Percentiles rank a stretch among this genome's conserved stretches.
phyloP scores from a whole-genome alignment of 2,797 vertebrate species.

The Acrossocheilus wenchowensis region DNA sequence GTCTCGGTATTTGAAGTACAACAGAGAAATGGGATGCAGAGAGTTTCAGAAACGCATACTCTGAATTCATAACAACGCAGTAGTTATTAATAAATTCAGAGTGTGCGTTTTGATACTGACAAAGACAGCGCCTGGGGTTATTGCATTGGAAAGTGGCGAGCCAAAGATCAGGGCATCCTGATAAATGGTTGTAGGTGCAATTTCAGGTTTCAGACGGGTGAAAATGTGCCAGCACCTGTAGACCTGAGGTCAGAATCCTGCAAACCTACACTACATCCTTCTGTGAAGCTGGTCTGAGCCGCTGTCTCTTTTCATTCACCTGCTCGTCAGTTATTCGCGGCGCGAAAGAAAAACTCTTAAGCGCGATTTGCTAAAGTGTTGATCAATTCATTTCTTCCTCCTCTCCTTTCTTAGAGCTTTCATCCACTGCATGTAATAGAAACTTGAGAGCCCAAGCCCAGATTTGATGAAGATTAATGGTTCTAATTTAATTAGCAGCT shows the following conservation, averaged over 20 bases:
- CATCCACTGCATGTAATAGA: slow-evolving; percentile 31
- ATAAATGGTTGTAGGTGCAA: neutral
- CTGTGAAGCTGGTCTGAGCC: neutral
- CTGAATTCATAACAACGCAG: slow-evolving; percentile 31
- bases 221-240: slow-evolving; percentile 1
- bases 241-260: neutral
- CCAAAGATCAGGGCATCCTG: neutral
- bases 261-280: neutral
- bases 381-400: slow-evolving; percentile 26
- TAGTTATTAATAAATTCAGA: slow-evolving; percentile 26
- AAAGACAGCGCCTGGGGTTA: neutral
- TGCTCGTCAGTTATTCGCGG: neutral
- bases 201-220: neutral
- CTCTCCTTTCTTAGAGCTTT: slow-evolving; percentile 26
- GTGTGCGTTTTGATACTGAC: neutral
- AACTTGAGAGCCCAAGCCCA: slow-evolving; percentile 38
- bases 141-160: neutral
- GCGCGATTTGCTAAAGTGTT: neutral
- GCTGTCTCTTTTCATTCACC: slow-evolving; percentile 18
- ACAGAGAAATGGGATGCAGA: slow-evolving; percentile 29
- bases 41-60: slow-evolving; percentile 19
- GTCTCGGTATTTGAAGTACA: neutral
- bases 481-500: slow-evolving; percentile 58
- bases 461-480: slow-evolving; percentile 61
- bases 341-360: neutral